Base-by-base conservation (phyloP, 2,888 invertebrate genomes). In the Orgyia antiqua region DNA sequence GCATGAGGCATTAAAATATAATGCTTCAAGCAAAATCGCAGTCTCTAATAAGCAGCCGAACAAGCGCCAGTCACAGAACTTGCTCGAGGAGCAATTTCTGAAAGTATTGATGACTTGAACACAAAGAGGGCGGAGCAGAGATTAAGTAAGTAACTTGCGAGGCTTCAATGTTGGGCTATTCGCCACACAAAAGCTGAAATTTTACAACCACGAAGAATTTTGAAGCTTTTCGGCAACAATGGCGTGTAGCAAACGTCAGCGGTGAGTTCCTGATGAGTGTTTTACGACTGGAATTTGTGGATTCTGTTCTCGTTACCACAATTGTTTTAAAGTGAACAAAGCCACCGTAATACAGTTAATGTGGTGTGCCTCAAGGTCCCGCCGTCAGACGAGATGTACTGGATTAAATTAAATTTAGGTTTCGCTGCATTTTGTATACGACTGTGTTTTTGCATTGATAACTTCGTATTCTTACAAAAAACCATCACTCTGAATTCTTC, bases 141-240 rank as follows among this genome's bases (percentile, higher is more conserved):
- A 80, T 78, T 76, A 77, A 74, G 68, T 60, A 61, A 68, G 68
- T 70, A 70, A 78, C 74, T 78, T 76, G 65, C 56, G 58, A 50
- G 71, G 68, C 68, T 77, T 76, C 73, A 56, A 47, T 64, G 64
- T 65, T 65, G 68, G 64, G 51, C 54, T 56, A 53, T 65, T 63
- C 57, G 36, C 46, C 41, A 44, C 61, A 71, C 72, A 76, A 77
- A 72, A 68, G 67, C 63, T 57, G 42, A 67, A 68, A 74, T 68
- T 70, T 74, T 69, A 68, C 71, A 68, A 70, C 66, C 68, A 58
- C 56, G 58, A 74, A 69, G 73, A 75, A 71, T 74, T 72, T 71
- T 65, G 68, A 69, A 61, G 68, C 60, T 58, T 59, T 48, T 51
- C 47, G 63, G 57, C 62, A 65, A 71, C 68, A 72, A 71, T 72